A percentile compares a stretch with the other conserved stretches of the same genome.
These are phyloP conservation scores for Tolypeutes matacus DNA, from an alignment of 2,797 vertebrate genomes.

Conservation along the genomic window DNA sequence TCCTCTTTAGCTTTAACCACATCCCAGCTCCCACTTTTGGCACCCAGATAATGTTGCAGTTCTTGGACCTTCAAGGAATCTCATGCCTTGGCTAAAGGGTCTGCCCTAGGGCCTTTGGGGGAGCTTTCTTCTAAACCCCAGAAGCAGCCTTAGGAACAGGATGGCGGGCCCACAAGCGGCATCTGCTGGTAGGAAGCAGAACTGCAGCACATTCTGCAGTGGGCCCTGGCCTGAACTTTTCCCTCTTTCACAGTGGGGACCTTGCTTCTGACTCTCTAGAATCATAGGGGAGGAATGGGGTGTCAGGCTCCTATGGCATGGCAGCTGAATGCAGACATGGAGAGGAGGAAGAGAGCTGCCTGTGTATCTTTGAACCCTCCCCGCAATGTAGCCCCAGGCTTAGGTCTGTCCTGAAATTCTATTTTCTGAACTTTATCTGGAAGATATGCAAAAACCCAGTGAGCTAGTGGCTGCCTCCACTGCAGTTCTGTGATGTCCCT, in stretches of 20 bases:
- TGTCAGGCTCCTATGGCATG: background rate
- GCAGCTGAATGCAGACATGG: background rate
- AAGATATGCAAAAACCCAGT: background rate
- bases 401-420: background rate
- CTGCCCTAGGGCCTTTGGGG: background rate
- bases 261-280: background rate
- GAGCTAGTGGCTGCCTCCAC: background rate
- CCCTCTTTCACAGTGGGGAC: background rate
- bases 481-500: background rate
- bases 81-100: background rate
- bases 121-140: background rate
- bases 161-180: background rate
- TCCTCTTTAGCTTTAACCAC: background rate
- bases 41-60: background rate
- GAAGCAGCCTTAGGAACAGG: rapidly evolving
- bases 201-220: background rate
- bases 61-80: background rate
- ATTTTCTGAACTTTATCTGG: slow-evolving; percentile 32
- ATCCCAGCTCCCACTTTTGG: background rate
- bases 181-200: background rate
- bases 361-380: background rate
- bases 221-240: background rate
- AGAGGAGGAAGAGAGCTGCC: background rate
- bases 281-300: background rate
- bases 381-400: background rate